phyloP scores from a whole-genome alignment of 2,797 vertebrate genomes.

The Rallus crepitans region DNA sequence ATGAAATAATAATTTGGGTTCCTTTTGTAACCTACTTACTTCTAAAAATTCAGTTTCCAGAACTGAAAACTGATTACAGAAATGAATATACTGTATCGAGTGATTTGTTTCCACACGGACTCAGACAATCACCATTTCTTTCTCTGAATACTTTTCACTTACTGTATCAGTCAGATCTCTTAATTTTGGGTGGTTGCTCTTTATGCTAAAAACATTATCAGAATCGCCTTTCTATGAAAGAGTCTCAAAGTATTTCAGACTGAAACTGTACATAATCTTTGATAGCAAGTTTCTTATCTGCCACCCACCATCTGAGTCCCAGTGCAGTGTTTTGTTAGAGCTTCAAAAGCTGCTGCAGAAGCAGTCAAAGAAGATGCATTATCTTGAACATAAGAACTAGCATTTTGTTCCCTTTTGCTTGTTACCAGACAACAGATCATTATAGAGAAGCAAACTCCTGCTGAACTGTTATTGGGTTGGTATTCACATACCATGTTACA shows the following conservation, averaged over 20 bases:
- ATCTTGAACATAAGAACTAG: not conserved
- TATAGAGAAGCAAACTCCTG: not conserved
- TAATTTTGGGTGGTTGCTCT: not conserved
- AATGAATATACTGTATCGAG: not conserved
- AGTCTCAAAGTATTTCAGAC: not conserved
- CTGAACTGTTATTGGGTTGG: not conserved
- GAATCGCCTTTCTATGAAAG: not conserved
- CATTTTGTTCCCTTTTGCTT: not conserved
- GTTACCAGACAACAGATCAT: not conserved
- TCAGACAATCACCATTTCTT: not conserved
- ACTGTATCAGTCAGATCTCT: not conserved
- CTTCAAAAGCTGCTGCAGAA: constrained; percentile 1
- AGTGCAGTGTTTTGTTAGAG: not conserved
- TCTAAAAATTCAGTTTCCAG: not conserved
- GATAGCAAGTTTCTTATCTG: not conserved
- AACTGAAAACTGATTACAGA: not conserved
- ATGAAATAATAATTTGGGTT: not conserved
- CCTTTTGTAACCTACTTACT: not conserved
- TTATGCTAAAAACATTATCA: not conserved
- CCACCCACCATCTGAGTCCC: not conserved
- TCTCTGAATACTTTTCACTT: not conserved
- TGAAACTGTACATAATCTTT: not conserved
- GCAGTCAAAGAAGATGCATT: not conserved
- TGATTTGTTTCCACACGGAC: not conserved
- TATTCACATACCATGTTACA: not conserved